phyloP scores from a whole-genome alignment of 2,113 vertebrate species.

The Labrus mixtus region DNA sequence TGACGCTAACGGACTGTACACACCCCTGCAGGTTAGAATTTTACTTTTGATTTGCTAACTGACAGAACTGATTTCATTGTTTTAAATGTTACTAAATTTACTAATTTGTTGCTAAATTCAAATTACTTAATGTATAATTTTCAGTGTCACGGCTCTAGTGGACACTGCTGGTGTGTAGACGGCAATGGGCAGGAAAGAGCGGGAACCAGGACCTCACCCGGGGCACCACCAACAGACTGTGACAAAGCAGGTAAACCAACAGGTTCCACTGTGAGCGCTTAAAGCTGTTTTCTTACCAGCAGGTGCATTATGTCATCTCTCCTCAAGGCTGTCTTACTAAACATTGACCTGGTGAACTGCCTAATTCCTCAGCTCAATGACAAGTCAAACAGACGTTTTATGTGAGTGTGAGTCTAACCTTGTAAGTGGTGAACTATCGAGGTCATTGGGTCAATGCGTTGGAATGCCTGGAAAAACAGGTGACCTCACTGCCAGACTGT shows the following conservation, averaged over 20 bases:
- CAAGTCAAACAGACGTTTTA: constrained; percentile 62
- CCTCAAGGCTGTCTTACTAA: constrained; percentile 45
- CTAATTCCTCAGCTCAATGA: constrained; percentile 56
- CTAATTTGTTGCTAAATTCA: not conserved
- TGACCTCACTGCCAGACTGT: constrained; percentile 32
- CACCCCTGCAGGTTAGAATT: constrained; percentile 73
- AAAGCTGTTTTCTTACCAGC: constrained; percentile 6
- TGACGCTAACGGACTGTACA: constrained; percentile 81
- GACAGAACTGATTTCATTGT: not conserved
- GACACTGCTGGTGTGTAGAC: constrained; percentile 92
- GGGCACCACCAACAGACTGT: constrained; percentile 74
- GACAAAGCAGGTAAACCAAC: constrained; percentile 78
- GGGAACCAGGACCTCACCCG: constrained; percentile 82
- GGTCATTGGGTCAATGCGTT: constrained; percentile 57
- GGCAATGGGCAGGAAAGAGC: constrained; percentile 81
- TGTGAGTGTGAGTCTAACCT: constrained; percentile 53
- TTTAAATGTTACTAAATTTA: not conserved
- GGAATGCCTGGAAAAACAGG: constrained; percentile 66
- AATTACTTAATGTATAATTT: not conserved
- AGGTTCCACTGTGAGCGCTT: not conserved
- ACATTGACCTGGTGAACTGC: constrained; percentile 52
- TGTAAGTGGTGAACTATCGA: constrained; percentile 37
- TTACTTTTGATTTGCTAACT: not conserved
- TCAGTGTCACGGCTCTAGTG: constrained; percentile 86
- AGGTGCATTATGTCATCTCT: constrained; percentile 63